A percentile compares a stretch with the other conserved stretches of the same genome.
Conservation (phyloP, 2,797 vertebrate genomes). For the Paguma larvata region DNA sequence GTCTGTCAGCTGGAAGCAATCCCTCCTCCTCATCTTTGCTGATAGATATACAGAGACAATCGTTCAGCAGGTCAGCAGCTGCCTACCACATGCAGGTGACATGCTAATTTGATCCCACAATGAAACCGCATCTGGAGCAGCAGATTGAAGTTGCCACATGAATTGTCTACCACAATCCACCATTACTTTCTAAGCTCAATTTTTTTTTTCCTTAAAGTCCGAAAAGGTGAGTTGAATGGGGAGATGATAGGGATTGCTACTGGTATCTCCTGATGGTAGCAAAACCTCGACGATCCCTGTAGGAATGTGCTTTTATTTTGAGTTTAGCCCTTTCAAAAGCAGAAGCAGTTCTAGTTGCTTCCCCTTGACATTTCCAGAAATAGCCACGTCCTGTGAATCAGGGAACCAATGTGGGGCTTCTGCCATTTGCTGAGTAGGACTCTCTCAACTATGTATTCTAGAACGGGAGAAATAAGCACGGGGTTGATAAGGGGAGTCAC, state of each 20-base stretch:
- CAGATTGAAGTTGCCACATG: neutral
- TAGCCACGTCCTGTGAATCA: neutral
- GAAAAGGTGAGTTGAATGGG: neutral
- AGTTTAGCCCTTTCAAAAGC: neutral
- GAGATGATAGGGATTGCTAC: neutral
- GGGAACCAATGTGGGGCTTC: neutral
- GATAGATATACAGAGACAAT: neutral
- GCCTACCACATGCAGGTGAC: neutral
- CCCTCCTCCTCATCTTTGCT: neutral
- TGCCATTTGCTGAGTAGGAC: neutral
- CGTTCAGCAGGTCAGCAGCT: neutral
- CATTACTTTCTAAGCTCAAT: neutral
- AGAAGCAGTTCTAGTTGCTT: neutral
- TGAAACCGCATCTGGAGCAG: neutral
- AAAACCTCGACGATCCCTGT: neutral
- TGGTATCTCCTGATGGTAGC: neutral
- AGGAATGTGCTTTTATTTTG: neutral
- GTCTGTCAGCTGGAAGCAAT: neutral
- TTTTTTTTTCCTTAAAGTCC: neutral
- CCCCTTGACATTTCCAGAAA: neutral
- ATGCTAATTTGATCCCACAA: neutral
- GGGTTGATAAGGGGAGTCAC: neutral
- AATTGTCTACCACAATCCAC: neutral
- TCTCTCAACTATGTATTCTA: neutral
- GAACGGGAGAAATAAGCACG: neutral